A percentile compares a stretch with the other conserved stretches of the same genome.
Conservation (phyloP, 2,888 invertebrate genomes). For the Hermaeophaga mercurialis region DNA sequence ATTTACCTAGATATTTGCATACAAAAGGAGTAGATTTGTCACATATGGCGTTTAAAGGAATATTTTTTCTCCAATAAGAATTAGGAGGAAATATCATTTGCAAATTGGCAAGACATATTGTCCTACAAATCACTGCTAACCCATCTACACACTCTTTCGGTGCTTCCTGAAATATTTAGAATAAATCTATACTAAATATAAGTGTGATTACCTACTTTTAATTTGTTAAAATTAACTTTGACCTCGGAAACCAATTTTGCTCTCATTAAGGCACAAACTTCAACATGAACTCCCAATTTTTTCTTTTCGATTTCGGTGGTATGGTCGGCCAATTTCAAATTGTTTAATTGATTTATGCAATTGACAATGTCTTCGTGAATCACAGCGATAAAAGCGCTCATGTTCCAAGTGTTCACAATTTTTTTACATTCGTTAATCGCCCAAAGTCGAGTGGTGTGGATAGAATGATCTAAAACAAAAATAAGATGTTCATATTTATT, state of each 20-base stretch:
- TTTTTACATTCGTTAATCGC: slow-evolving; percentile 73
- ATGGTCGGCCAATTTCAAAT: slow-evolving; percentile 67
- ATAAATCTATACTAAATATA: too few relatives aligned
- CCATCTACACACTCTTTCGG: slow-evolving; percentile 73
- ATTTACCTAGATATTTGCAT: slow-evolving; percentile 70
- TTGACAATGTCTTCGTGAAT: slow-evolving; percentile 69
- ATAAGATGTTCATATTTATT: too few relatives aligned
- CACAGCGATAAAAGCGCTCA: slow-evolving; percentile 74
- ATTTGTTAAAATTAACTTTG: slow-evolving; percentile 72
- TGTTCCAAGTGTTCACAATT: slow-evolving; percentile 75
- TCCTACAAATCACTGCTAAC: slow-evolving; percentile 75
- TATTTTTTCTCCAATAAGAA: slow-evolving; percentile 66
- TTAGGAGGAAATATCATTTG: slow-evolving; percentile 80
- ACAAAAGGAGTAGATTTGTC: slow-evolving; percentile 68
- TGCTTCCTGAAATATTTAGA: slow-evolving; percentile 65
- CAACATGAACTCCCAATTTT: slow-evolving; percentile 72
- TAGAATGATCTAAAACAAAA: slow-evolving; percentile 69
- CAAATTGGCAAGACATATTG: slow-evolving; percentile 78
- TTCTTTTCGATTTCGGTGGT: slow-evolving; percentile 61
- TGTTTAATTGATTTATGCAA: slow-evolving; percentile 64
- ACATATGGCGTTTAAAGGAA: slow-evolving; percentile 55
- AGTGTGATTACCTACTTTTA: slow-evolving; percentile 65
- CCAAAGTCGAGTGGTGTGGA: slow-evolving; percentile 81
- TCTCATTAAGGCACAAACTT: slow-evolving; percentile 80
- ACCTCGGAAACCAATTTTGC: slow-evolving; percentile 82